Evolutionary conservation across 2,797 vertebrate genomes (phyloP).

Genomic region (Sebastes hopkinsi): DNA sequence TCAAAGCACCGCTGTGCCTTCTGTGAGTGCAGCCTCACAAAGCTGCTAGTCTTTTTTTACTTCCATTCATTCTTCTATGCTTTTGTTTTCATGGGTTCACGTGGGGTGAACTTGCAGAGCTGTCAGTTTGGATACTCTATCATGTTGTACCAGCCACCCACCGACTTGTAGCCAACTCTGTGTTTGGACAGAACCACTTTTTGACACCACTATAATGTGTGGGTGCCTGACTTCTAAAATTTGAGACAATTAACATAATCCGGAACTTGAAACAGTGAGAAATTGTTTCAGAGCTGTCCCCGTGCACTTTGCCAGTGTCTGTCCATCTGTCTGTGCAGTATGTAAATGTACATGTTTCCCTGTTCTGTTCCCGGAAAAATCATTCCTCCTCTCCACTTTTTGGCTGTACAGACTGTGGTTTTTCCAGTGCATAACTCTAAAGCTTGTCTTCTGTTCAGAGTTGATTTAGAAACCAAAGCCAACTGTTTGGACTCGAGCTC

Average conservation of each 20-base stretch:
- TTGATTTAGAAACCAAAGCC: conserved; percentile 69
- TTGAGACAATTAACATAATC: neutral
- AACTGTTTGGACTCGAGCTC: conserved; percentile 50
- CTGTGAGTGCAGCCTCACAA: neutral
- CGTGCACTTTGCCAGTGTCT: neutral
- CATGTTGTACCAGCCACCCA: neutral
- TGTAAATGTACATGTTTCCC: conserved; percentile 41
- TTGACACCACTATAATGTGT: neutral
- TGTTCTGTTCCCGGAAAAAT: conserved; percentile 62
- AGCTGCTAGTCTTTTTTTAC: neutral
- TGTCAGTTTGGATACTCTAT: neutral
- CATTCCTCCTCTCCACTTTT: conserved; percentile 59
- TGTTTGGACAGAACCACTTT: neutral
- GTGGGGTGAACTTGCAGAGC: neutral
- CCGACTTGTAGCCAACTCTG: neutral
- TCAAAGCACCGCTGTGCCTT: neutral
- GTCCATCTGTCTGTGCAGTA: conserved; percentile 2
- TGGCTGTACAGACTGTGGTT: conserved; percentile 71
- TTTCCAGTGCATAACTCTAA: conserved; percentile 77
- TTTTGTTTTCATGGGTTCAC: conserved; percentile 13
- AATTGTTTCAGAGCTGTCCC: neutral
- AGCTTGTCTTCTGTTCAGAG: conserved; percentile 73
- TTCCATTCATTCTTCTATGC: neutral
- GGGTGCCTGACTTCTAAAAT: neutral
- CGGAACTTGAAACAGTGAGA: neutral